Conservation (phyloP, 2,888 invertebrate species). For the Neocrepidodera transversa region DNA sequence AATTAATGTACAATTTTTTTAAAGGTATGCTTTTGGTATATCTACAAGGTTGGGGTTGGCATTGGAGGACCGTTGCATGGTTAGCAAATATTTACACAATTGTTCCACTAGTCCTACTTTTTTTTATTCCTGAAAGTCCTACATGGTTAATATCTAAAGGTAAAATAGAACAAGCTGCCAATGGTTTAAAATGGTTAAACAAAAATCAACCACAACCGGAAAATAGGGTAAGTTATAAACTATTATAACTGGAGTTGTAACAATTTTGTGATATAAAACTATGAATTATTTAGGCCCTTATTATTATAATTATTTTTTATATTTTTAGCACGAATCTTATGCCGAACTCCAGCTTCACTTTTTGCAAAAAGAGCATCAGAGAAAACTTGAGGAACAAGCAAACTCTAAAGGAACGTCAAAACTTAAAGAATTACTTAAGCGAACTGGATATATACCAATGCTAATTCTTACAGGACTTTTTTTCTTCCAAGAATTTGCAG, state of each 20-base stretch:
- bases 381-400: slow-evolving; percentile 57
- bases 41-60: slow-evolving; percentile 63
- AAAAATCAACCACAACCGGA: slow-evolving; percentile 60
- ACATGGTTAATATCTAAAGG: slow-evolving; percentile 67
- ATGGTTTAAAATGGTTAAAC: slow-evolving; percentile 63
- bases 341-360: slow-evolving; percentile 64
- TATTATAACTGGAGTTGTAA: no score
- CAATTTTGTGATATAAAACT: no score
- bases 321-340: slow-evolving; percentile 57
- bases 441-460: slow-evolving; percentile 68
- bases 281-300: no score
- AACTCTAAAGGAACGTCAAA: slow-evolving; percentile 52
- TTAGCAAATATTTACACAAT: slow-evolving; percentile 63
- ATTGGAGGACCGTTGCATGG: slow-evolving; percentile 67
- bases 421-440: slow-evolving; percentile 61
- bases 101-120: slow-evolving; percentile 62
- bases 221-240: slow-evolving; percentile 54
- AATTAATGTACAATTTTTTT: no score
- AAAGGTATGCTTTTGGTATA: slow-evolving; percentile 67
- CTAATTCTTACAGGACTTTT: slow-evolving; percentile 65
- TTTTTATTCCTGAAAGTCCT: slow-evolving; percentile 67
- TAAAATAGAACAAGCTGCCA: slow-evolving; percentile 63
- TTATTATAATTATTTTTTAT: no score
- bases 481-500: slow-evolving; percentile 67
- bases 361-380: slow-evolving; percentile 64